These are phyloP conservation scores for Melanotaenia parkinsoni DNA, from an alignment of 2,797 vertebrate genomes.

Conservation along the genomic window DNA sequence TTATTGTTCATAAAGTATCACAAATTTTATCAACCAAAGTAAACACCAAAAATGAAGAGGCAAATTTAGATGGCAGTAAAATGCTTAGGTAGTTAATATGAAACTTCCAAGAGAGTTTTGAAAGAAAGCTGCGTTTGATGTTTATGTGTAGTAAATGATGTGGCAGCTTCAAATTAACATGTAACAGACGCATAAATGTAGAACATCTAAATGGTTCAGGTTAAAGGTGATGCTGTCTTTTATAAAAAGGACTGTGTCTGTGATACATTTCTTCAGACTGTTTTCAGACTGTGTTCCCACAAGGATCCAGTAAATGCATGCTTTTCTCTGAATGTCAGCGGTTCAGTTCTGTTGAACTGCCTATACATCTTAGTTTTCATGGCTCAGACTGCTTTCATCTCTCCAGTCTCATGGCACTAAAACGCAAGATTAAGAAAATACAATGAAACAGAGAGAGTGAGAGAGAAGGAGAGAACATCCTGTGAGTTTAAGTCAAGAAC, in stretches of 20 bases:
- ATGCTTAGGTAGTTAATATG: neutral
- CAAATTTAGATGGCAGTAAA: no score
- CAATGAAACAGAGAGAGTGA: slow-evolving; percentile 17
- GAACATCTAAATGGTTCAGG: neutral
- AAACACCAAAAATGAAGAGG: neutral
- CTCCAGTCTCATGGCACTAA: slow-evolving; percentile 23
- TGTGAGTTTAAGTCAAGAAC: slow-evolving; percentile 63
- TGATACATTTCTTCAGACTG: slow-evolving; percentile 18
- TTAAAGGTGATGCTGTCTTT: slow-evolving; percentile 19
- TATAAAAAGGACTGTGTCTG: neutral
- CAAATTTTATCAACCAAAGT: neutral
- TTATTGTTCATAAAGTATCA: no score
- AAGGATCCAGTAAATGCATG: slow-evolving; percentile 14
- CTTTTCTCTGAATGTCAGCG: slow-evolving; percentile 11
- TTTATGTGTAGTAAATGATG: neutral
- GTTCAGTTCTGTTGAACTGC: slow-evolving; percentile 34
- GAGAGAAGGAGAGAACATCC: slow-evolving; percentile 54
- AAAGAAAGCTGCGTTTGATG: neutral
- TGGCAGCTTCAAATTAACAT: neutral
- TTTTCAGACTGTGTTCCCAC: slow-evolving; percentile 17
- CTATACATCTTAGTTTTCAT: slow-evolving; percentile 30
- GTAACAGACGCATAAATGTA: neutral
- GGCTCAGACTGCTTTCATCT: slow-evolving; percentile 52
- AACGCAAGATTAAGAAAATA: slow-evolving; percentile 40
- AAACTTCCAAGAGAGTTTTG: neutral